Percentiles rank a stretch among this genome's conserved stretches.
Conservation (phyloP, 2,113 vertebrate species). For the Dissostichus mawsoni region DNA sequence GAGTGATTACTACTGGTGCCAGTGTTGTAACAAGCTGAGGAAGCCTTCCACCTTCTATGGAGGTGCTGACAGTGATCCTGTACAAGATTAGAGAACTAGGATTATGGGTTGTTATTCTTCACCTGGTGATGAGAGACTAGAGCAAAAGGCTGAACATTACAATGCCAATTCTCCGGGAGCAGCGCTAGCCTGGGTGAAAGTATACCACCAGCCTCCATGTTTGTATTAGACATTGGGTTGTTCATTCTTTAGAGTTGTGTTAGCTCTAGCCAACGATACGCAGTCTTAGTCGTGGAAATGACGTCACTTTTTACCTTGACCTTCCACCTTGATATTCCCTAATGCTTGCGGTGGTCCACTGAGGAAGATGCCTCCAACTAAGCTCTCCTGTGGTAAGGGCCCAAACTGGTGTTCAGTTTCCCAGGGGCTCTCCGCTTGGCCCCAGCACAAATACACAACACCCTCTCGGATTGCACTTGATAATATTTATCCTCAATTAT, state of each 20-base stretch:
- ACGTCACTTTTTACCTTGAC: constrained; percentile 64
- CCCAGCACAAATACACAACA: constrained; percentile 82
- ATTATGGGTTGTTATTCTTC: constrained; percentile 68
- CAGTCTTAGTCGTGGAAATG: constrained; percentile 15
- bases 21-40: constrained; percentile 59
- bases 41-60: constrained; percentile 61
- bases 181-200: constrained; percentile 33
- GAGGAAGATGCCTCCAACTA: constrained; percentile 47
- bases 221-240: constrained; percentile 15
- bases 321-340: constrained; percentile 60
- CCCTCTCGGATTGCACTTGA: constrained; percentile 79
- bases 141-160: constrained; percentile 47
- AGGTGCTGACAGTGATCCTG: constrained; percentile 75
- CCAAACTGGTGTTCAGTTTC: constrained; percentile 66
- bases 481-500: constrained; percentile 83
- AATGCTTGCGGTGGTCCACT: constrained; percentile 31
- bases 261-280: constrained; percentile 22
- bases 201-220: constrained; percentile 14
- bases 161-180: constrained; percentile 38
- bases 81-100: constrained; percentile 67
- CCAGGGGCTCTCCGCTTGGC: constrained; percentile 57
- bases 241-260: constrained; percentile 32
- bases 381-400: constrained; percentile 51
- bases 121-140: constrained; percentile 72
- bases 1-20: constrained; percentile 74